Conservation (phyloP, 1,140 invertebrate genomes). For the Drosophila pectinifera region DNA sequence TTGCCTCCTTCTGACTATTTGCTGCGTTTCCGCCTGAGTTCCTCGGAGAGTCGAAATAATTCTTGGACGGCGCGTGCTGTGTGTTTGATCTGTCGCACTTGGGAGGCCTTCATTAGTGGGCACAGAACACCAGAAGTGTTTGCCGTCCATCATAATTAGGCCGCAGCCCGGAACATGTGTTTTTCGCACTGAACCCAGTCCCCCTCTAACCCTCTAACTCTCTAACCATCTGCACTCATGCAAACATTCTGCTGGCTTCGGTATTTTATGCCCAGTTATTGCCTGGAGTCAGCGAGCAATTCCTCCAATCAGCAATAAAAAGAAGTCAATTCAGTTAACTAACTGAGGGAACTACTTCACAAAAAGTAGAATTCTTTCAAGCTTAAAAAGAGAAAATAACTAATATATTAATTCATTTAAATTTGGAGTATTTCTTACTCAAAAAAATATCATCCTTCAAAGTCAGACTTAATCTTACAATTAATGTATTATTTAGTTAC, state of each 20-base stretch:
- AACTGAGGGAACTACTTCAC: too few relatives aligned
- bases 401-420: too few relatives aligned
- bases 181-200: background rate
- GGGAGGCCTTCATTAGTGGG: constrained; percentile 75
- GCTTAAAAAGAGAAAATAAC: too few relatives aligned
- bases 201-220: too few relatives aligned
- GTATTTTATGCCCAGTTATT: constrained; percentile 1
- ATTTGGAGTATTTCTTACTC: too few relatives aligned
- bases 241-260: constrained; percentile 29
- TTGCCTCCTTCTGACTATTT: constrained; percentile 48
- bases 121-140: constrained; percentile 61
- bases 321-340: background rate
- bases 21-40: constrained; percentile 50
- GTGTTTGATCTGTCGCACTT: constrained; percentile 71
- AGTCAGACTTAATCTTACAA: too few relatives aligned
- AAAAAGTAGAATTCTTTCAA: too few relatives aligned
- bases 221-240: constrained; percentile 17
- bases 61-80: constrained; percentile 42
- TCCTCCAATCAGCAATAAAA: constrained; percentile 3
- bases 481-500: too few relatives aligned
- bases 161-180: constrained; percentile 26
- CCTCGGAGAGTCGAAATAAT: constrained; percentile 44
- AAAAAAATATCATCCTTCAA: too few relatives aligned
- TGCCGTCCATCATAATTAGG: constrained; percentile 78
- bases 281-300: background rate